Percentiles rank a stretch among this genome's conserved stretches.
phyloP scores from a whole-genome alignment of 1,140 invertebrate genomes.

The Drosophila gunungcola region DNA sequence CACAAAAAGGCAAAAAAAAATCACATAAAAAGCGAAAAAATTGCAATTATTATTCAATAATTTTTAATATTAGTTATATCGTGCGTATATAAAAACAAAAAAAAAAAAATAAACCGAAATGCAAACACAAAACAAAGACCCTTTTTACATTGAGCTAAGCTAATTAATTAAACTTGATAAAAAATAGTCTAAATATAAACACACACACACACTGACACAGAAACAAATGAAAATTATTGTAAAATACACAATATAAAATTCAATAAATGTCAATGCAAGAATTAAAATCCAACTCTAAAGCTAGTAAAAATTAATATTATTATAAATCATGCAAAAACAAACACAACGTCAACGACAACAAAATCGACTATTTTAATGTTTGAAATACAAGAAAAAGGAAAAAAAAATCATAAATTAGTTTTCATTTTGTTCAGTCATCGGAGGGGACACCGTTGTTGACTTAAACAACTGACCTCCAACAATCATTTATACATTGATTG shows the following conservation, averaged over 20 bases:
- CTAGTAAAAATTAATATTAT: slow-evolving; percentile 82
- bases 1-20: slow-evolving; percentile 42
- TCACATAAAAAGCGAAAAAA: slow-evolving; percentile 60
- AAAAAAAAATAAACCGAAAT: slow-evolving; percentile 23
- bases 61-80: slow-evolving; percentile 83
- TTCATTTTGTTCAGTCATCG: slow-evolving; percentile 56
- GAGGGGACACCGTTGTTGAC: slow-evolving; percentile 49
- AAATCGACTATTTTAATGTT: slow-evolving; percentile 84
- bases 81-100: slow-evolving; percentile 52
- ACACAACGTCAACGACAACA: slow-evolving; percentile 45
- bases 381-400: slow-evolving; percentile 77
- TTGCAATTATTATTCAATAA: slow-evolving; percentile 83
- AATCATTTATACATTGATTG: slow-evolving; percentile 80
- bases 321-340: slow-evolving; percentile 68
- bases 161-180: slow-evolving; percentile 80
- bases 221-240: slow-evolving; percentile 67
- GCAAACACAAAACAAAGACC: slow-evolving; percentile 37
- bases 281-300: slow-evolving; percentile 76
- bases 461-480: slow-evolving; percentile 83
- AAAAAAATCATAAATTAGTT: slow-evolving; percentile 59
- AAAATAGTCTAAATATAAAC: slow-evolving; percentile 66
- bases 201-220: slow-evolving; percentile 34
- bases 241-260: slow-evolving; percentile 77
- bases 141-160: slow-evolving; percentile 82
- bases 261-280: slow-evolving; percentile 75